A percentile compares a stretch with the other conserved stretches of the same genome.
phyloP scores from a whole-genome alignment of 2,888 invertebrate genomes.

The Ichneumoninae sp. region DNA sequence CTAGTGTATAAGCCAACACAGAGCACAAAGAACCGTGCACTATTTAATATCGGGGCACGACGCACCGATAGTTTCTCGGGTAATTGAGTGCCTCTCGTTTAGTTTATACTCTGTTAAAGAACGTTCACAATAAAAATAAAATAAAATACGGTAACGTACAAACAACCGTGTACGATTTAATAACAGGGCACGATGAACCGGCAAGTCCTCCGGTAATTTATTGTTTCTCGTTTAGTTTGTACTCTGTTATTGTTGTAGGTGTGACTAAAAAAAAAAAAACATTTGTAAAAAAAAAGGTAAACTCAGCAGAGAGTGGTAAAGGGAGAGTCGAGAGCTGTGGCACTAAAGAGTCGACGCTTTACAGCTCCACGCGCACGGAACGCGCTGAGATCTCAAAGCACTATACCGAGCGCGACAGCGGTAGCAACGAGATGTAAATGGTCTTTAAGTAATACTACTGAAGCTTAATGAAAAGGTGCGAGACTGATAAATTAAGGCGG shows the following conservation, averaged over 20 bases:
- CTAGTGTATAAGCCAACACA: not conserved
- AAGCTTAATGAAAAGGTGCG: not conserved
- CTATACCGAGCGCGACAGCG: constrained; percentile 12
- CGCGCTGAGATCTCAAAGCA: constrained; percentile 33
- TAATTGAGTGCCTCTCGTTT: constrained; percentile 52
- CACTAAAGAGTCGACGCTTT: constrained; percentile 49
- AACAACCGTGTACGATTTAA: constrained; percentile 23
- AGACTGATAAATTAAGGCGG: constrained; percentile 2
- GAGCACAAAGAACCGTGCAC: constrained; percentile 7
- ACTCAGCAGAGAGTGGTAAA: constrained; percentile 4
- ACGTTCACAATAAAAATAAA: not conserved
- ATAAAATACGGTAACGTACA: not conserved
- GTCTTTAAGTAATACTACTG: constrained; percentile 9
- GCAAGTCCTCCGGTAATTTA: constrained; percentile 46
- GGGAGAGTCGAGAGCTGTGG: constrained; percentile 21
- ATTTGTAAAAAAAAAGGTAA: not conserved
- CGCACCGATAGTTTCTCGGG: constrained; percentile 26
- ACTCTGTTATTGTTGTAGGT: constrained; percentile 4
- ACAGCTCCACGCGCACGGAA: constrained; percentile 2
- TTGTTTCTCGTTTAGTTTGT: constrained; percentile 48
- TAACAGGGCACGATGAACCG: constrained; percentile 5
- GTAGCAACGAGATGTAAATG: constrained; percentile 4
- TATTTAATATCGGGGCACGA: constrained; percentile 22
- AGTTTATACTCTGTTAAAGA: constrained; percentile 29
- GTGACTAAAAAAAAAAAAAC: not conserved